Evolutionary conservation across 2,888 invertebrate species (phyloP).

Genomic region (Agrochola macilenta): DNA sequence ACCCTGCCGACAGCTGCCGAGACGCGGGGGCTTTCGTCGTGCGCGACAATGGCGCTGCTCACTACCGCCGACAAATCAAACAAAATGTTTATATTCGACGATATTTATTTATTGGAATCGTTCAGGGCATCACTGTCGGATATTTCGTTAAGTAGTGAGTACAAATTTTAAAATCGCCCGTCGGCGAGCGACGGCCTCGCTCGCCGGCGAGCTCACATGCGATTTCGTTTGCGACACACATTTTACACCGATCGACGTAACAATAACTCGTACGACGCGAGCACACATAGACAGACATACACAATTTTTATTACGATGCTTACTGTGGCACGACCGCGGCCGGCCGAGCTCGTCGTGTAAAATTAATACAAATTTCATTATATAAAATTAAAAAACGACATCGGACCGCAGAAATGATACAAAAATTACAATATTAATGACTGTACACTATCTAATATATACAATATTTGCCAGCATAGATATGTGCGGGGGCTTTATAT

Average conservation of each 20-base stretch:
- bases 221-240: constrained; percentile 90
- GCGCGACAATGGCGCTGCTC: constrained; percentile 89
- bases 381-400: constrained; percentile 91
- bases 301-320: constrained; percentile 89
- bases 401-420: constrained; percentile 91
- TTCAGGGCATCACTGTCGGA: constrained; percentile 91
- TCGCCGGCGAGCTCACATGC: constrained; percentile 89
- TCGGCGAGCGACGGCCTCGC: constrained; percentile 83
- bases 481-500: constrained; percentile 90
- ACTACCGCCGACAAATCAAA: constrained; percentile 82
- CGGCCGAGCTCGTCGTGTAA: constrained; percentile 90
- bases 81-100: constrained; percentile 89
- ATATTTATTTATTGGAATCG: constrained; percentile 91
- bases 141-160: constrained; percentile 91
- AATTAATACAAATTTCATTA: constrained; percentile 91
- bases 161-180: constrained; percentile 90
- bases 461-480: constrained; percentile 90
- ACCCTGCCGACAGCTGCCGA: constrained; percentile 90
- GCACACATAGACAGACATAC: constrained; percentile 91
- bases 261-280: constrained; percentile 91
- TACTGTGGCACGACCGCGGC: constrained; percentile 89
- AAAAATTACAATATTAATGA: constrained; percentile 91
- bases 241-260: constrained; percentile 91
- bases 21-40: constrained; percentile 90
- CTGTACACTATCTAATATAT: constrained; percentile 92